These are phyloP conservation scores for Coluber constrictor DNA, from an alignment of 2,797 vertebrate genomes.

Conservation along the genomic window DNA sequence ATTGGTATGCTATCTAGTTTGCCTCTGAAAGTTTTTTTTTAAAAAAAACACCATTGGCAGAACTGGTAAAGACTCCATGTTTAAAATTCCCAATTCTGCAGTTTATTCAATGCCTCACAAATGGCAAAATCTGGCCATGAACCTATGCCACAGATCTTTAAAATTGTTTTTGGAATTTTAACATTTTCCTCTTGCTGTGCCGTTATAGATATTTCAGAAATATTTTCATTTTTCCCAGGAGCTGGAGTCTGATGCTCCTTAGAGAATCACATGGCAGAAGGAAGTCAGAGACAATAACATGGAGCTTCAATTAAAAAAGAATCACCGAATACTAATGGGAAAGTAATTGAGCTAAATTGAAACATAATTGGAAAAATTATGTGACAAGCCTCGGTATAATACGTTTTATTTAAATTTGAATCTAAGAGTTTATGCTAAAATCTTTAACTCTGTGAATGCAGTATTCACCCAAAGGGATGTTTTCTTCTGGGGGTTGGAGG, in stretches of 20 bases:
- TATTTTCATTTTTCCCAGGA: background rate
- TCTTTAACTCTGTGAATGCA: background rate
- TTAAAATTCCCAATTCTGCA: background rate
- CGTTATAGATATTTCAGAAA: background rate
- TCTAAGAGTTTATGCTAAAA: constrained; percentile 50
- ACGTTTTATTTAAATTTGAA: constrained; percentile 58
- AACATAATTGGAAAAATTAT: constrained; percentile 71
- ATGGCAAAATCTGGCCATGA: background rate
- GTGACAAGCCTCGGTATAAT: constrained; percentile 51
- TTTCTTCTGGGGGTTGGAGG: background rate
- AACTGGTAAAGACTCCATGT: background rate
- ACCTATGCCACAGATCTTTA: background rate
- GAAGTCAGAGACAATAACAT: constrained; percentile 39
- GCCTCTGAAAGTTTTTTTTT: background rate
- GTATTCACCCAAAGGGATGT: background rate
- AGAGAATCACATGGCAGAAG: constrained; percentile 29
- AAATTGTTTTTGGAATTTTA: background rate
- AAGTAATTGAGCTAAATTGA: constrained; percentile 77
- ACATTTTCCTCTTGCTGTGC: background rate
- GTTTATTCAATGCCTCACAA: background rate
- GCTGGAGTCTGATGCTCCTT: background rate
- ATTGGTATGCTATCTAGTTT: background rate
- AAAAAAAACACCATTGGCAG: background rate
- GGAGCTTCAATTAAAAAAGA: constrained; percentile 63
- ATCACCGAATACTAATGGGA: constrained; percentile 66